Evolutionary conservation across 2,797 vertebrate genomes (phyloP).

Genomic region (Myiothlypis coronata): DNA sequence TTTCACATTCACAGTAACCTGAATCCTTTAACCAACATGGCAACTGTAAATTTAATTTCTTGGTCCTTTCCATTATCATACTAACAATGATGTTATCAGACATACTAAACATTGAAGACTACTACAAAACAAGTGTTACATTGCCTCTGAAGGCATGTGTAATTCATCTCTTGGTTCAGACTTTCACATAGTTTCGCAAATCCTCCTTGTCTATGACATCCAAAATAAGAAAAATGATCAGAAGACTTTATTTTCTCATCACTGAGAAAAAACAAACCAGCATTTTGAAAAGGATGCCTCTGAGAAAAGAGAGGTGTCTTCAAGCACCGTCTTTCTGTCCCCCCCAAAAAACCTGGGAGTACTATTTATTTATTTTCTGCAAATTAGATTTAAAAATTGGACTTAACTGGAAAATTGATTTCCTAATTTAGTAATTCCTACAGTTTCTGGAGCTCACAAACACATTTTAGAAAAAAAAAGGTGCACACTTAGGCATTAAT

Average conservation of each 20-base stretch:
- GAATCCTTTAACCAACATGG: neutral
- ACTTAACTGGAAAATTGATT: neutral
- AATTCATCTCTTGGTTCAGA: neutral
- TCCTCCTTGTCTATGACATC: neutral
- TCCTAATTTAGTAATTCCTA: neutral
- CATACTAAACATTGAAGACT: neutral
- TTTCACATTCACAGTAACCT: neutral
- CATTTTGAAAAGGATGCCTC: neutral
- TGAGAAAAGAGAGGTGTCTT: neutral
- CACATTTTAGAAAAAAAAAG: neutral
- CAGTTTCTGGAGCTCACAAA: neutral
- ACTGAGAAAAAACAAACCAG: neutral
- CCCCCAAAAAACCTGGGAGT: neutral
- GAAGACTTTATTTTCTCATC: neutral
- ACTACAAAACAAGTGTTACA: neutral
- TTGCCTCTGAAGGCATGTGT: neutral
- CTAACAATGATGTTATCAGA: neutral
- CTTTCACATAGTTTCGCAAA: neutral
- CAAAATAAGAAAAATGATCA: neutral
- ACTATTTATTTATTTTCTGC: neutral
- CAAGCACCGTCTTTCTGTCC: rapidly evolving
- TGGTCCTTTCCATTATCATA: neutral
- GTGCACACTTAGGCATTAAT: neutral
- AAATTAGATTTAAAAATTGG: neutral
- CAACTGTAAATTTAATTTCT: neutral